These are phyloP conservation scores for Caenorhabditis afra DNA, from an alignment of 2,888 invertebrate genomes.

Conservation along the genomic window DNA sequence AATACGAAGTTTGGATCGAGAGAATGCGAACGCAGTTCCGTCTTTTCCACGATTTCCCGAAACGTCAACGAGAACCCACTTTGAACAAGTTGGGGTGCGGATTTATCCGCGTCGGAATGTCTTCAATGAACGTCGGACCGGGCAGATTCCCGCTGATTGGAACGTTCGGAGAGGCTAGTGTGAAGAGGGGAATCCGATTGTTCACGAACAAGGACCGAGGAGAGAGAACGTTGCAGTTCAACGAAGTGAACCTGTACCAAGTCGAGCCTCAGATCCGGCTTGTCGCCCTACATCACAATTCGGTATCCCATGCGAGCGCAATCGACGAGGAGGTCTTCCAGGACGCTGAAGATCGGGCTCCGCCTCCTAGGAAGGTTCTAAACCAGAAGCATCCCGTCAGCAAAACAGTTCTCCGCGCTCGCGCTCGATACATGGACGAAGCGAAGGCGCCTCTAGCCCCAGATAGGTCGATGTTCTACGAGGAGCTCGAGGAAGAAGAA, in stretches of 20 bases:
- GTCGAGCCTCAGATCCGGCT: constrained; percentile 32
- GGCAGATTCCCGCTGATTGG: constrained; percentile 57
- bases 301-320: background rate
- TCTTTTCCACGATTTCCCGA: constrained; percentile 56
- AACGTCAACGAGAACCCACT: constrained; percentile 61
- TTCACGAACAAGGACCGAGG: constrained; percentile 27
- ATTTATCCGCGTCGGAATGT: constrained; percentile 61
- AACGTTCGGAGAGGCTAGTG: constrained; percentile 62
- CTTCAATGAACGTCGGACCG: constrained; percentile 57
- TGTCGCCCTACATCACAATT: constrained; percentile 23
- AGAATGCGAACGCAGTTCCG: constrained; percentile 66
- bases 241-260: constrained; percentile 34
- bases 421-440: constrained; percentile 44
- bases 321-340: constrained; percentile 21
- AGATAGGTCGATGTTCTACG: constrained; percentile 59
- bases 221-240: constrained; percentile 4
- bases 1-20: constrained; percentile 65
- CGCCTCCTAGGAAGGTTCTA: background rate
- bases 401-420: background rate
- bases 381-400: constrained; percentile 13
- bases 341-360: constrained; percentile 31
- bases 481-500: constrained; percentile 54
- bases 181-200: constrained; percentile 37
- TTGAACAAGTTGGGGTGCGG: constrained; percentile 54
- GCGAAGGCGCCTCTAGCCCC: constrained; percentile 56